Percentiles rank a stretch among this genome's conserved stretches.
Conservation (phyloP, 2,113 vertebrate species). For the Cebidichthys violaceus region DNA sequence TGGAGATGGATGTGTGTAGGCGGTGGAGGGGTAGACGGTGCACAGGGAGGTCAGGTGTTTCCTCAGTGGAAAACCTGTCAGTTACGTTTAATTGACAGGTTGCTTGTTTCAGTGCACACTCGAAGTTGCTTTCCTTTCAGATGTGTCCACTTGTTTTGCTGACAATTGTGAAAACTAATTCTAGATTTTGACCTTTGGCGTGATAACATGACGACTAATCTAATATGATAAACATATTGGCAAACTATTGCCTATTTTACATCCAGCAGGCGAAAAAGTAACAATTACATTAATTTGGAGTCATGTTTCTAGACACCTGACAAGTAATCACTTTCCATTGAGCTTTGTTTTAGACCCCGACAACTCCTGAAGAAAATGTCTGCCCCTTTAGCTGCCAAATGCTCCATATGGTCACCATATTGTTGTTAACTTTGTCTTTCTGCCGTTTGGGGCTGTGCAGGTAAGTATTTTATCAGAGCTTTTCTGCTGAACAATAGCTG, state of each 20-base stretch:
- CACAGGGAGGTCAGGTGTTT: constrained; percentile 39
- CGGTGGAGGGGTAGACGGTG: constrained; percentile 16
- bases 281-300: not conserved
- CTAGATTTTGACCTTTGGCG: constrained; percentile 4
- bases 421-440: not conserved
- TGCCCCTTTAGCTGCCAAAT: not conserved
- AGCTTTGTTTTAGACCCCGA: not conserved
- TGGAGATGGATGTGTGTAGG: constrained; percentile 48
- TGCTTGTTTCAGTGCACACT: constrained; percentile 24
- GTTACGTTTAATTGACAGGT: constrained; percentile 62
- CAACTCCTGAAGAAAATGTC: not conserved
- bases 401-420: not conserved
- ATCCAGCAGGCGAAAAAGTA: not conserved
- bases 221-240: not conserved
- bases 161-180: constrained; percentile 6
- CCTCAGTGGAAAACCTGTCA: constrained; percentile 56
- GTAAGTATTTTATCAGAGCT: not conserved
- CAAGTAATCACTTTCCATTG: not conserved
- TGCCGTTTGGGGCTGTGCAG: not conserved
- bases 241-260: not conserved
- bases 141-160: constrained; percentile 1
- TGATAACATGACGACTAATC: not conserved
- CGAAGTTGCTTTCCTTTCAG: constrained; percentile 18
- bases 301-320: not conserved
- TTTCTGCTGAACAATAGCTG: not conserved